phyloP scores from a whole-genome alignment of 2,797 vertebrate species.

The Eurystomus glaucurus region DNA sequence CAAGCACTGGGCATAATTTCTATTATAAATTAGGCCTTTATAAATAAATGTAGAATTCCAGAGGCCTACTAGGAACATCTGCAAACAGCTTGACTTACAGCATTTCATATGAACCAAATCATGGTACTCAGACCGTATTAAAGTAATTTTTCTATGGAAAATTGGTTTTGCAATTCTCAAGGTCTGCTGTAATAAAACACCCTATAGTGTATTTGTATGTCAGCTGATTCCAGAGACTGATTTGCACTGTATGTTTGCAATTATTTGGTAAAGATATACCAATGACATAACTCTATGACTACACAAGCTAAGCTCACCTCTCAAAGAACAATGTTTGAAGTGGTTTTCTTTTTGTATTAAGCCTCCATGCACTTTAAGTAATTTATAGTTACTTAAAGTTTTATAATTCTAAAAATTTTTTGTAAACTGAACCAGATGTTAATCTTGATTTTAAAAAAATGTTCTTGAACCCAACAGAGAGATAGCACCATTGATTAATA shows the following conservation, averaged over 20 bases:
- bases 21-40: constrained; percentile 18
- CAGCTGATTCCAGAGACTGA: constrained; percentile 47
- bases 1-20: background rate
- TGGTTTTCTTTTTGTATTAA: constrained; percentile 7
- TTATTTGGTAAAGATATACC: constrained; percentile 71
- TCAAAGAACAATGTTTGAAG: constrained; percentile 60
- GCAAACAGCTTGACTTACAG: constrained; percentile 21
- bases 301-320: constrained; percentile 69
- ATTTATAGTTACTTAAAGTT: constrained; percentile 33
- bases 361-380: background rate
- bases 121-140: constrained; percentile 38
- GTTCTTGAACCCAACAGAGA: constrained; percentile 23
- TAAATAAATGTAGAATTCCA: constrained; percentile 38
- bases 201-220: constrained; percentile 36
- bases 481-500: constrained; percentile 49
- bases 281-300: constrained; percentile 60
- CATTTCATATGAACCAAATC: constrained; percentile 51
- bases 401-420: constrained; percentile 35
- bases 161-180: constrained; percentile 65
- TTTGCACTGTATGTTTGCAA: constrained; percentile 37
- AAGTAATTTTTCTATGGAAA: constrained; percentile 65
- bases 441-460: background rate
- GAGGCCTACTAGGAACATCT: constrained; percentile 11
- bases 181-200: constrained; percentile 64
- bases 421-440: constrained; percentile 44